A percentile compares a stretch with the other conserved stretches of the same genome.
Evolutionary conservation across 2,888 invertebrate species (phyloP).

Genomic region (Noctua pronuba): DNA sequence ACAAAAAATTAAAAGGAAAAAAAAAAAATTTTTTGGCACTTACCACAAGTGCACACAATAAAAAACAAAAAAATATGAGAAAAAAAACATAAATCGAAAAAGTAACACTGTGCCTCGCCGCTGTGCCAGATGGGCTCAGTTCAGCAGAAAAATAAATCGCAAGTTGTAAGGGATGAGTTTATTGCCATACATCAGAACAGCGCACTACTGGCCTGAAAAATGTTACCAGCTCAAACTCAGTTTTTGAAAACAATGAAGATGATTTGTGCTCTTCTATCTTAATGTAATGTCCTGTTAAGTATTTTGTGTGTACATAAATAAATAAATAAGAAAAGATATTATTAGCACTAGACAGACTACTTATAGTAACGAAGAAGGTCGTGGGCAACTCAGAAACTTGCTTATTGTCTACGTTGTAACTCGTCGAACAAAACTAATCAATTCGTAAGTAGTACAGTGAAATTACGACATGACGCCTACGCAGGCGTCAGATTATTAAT

Average conservation of each 20-base stretch:
- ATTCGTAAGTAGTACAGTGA: constrained; percentile 22
- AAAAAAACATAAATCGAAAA: no score
- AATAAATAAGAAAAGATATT: background rate
- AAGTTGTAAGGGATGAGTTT: background rate
- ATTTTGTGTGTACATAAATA: no score
- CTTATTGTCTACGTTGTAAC: constrained; percentile 7
- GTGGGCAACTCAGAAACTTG: background rate
- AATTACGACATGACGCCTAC: constrained; percentile 10
- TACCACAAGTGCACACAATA: no score
- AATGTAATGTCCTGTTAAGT: no score
- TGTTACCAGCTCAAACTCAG: background rate
- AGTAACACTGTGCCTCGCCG: no score
- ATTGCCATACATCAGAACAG: background rate
- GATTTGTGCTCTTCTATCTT: no score
- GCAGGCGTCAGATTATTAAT: constrained; percentile 14
- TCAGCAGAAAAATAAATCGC: background rate
- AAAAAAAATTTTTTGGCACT: no score
- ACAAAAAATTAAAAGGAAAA: accelerated
- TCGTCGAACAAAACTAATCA: constrained; percentile 39
- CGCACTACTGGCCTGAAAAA: background rate
- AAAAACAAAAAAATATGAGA: no score
- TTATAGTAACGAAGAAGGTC: background rate
- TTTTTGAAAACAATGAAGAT: background rate
- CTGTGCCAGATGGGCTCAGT: no score
- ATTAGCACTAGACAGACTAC: background rate